phyloP scores from a whole-genome alignment of 2,797 vertebrate genomes.

The Scleropages formosus region DNA sequence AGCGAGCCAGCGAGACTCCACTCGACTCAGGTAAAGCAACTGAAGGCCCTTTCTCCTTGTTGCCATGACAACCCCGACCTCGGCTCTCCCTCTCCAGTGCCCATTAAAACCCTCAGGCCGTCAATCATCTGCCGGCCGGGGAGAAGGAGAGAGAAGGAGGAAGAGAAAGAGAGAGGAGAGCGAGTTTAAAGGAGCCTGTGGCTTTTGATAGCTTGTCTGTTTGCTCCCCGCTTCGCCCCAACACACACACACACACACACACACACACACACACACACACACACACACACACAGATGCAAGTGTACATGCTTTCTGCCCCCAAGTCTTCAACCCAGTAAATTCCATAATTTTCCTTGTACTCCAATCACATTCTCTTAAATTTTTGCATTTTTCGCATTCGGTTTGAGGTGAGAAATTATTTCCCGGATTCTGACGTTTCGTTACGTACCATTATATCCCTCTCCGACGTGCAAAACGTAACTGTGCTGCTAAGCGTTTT shows the following conservation, averaged over 20 bases:
- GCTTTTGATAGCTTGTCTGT: slow-evolving; percentile 59
- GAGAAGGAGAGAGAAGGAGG: slow-evolving; percentile 46
- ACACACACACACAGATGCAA: slow-evolving; percentile 46
- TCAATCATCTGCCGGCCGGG: slow-evolving; percentile 75
- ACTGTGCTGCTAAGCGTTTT: background rate
- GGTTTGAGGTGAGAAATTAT: background rate
- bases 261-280: slow-evolving; percentile 48
- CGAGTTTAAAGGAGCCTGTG: slow-evolving; percentile 67
- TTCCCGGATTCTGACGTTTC: background rate
- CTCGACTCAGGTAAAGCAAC: slow-evolving; percentile 72
- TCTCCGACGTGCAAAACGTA: background rate
- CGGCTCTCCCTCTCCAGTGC: slow-evolving; percentile 76
- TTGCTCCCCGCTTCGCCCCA: slow-evolving; percentile 22
- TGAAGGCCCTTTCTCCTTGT: slow-evolving; percentile 76
- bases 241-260: background rate
- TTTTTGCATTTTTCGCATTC: background rate
- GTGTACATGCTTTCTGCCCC: slow-evolving; percentile 33
- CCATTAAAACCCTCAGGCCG: slow-evolving; percentile 81
- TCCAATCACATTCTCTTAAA: background rate
- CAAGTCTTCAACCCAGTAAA: slow-evolving; percentile 45
- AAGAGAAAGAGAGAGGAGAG: slow-evolving; percentile 17
- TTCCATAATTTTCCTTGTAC: background rate
- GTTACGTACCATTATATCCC: background rate
- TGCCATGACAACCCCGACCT: slow-evolving; percentile 82
- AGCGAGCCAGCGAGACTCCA: slow-evolving; percentile 56